phyloP scores from a whole-genome alignment of 2,797 vertebrate species.

The Nyctibius grandis region DNA sequence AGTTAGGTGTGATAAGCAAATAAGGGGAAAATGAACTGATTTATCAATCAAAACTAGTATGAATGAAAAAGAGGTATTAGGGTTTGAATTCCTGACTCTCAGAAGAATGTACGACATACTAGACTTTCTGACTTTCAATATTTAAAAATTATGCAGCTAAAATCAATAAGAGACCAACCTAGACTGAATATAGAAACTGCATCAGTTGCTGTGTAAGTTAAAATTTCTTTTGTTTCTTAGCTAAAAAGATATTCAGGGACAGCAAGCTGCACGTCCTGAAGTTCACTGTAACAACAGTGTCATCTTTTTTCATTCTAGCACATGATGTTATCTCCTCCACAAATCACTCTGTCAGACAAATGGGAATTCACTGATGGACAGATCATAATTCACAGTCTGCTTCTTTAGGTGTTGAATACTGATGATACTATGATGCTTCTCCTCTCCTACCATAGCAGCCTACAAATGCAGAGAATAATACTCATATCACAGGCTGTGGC shows the following conservation, averaged over 20 bases:
- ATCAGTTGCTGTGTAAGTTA: background rate
- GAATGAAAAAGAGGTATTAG: background rate
- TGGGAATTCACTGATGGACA: background rate
- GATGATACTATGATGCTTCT: background rate
- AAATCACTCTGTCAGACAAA: background rate
- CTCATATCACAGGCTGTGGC: background rate
- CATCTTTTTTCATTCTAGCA: background rate
- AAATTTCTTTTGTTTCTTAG: background rate
- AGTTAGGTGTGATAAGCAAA: background rate
- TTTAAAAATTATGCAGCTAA: background rate
- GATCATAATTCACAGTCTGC: background rate
- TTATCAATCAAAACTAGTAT: background rate
- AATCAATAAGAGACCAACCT: background rate
- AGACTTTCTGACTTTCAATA: background rate
- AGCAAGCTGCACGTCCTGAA: background rate
- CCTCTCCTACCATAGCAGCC: background rate
- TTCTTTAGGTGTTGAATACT: background rate
- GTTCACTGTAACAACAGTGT: background rate
- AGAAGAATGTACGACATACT: background rate
- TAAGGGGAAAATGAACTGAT: background rate
- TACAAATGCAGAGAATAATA: background rate
- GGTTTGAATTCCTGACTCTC: background rate
- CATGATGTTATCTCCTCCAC: background rate
- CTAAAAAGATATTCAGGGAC: background rate
- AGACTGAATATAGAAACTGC: background rate